A percentile compares a stretch with the other conserved stretches of the same genome.
These are phyloP conservation scores for Charaxes varanes DNA, from an alignment of 1,140 invertebrate species.

Conservation along the genomic window DNA sequence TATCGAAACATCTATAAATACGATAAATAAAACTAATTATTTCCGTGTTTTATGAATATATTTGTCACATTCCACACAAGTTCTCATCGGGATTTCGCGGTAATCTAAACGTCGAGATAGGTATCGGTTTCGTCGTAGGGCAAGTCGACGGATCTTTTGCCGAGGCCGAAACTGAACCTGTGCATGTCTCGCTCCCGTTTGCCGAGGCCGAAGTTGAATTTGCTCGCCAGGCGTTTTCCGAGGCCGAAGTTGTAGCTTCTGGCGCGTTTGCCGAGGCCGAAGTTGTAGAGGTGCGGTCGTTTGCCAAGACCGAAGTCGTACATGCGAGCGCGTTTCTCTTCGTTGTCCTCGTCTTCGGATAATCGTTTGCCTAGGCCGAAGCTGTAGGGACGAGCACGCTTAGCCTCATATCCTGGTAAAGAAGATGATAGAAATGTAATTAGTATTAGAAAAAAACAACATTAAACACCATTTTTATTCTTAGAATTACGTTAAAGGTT, in stretches of 20 bases:
- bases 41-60: constrained; percentile 3
- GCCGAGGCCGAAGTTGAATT: constrained; percentile 62
- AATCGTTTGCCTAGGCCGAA: constrained; percentile 67
- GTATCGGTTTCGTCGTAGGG: constrained; percentile 39
- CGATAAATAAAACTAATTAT: constrained; percentile 4
- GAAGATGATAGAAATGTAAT: constrained; percentile 1
- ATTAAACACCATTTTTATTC: constrained; percentile 2
- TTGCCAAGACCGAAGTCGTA: constrained; percentile 68
- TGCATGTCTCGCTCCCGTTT: constrained; percentile 57
- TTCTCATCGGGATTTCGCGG: constrained; percentile 28
- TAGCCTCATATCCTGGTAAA: constrained; percentile 52
- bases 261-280: constrained; percentile 59
- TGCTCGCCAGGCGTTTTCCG: constrained; percentile 56
- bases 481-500: too few relatives aligned
- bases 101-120: constrained; percentile 45
- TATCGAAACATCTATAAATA: constrained; percentile 2
- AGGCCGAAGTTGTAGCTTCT: constrained; percentile 59
- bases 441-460: not conserved
- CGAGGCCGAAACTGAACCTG: constrained; percentile 62
- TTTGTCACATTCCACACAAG: constrained; percentile 28
- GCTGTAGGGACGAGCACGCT: constrained; percentile 65
- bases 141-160: constrained; percentile 49
- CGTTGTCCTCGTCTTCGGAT: constrained; percentile 36
- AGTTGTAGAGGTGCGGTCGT: constrained; percentile 52
- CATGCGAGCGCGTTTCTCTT: constrained; percentile 58